Evolutionary conservation across 2,797 vertebrate genomes (phyloP), one percentile per base, ranked within the genome.

Genomic region (Cephalopachus bancanus): DNA sequence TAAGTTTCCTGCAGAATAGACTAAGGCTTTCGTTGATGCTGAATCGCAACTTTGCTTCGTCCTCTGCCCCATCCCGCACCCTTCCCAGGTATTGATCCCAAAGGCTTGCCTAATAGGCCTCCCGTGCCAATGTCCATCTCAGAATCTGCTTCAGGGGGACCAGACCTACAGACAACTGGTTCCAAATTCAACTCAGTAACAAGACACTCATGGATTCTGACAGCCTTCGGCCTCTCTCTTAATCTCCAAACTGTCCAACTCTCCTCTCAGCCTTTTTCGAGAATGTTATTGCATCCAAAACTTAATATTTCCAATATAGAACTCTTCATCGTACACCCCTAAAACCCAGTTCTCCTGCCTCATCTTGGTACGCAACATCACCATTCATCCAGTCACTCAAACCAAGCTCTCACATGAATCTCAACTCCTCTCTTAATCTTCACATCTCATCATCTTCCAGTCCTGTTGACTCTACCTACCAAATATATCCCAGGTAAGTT

Each of bases 201-300:
- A 0, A 7, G 59, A 0, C n/a, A 28, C 24, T 16, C 10, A 1
- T 10, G 1, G 55, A 5, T 16, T 2, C 8, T 3, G 8, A 10
- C 65, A 26, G 85, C 3, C 72, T 72, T 60, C 49, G 24, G 37
- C 4, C 0, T 71, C 17, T 28, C 64, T 24, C 14, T 37, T 10
- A 24, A 60, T 19, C 11, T 60, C 30, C 51, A 81, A 60, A 24
- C 30, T 6, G 15, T 9, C 19, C 51, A 15, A 20, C 15, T 37
- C 19, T 22, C 30, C 37, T 10, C 24, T 33, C 51, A 15, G 17
- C 0, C 3, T 24, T 24, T 49, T 81, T 87, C 37, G 57, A 89
- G 15, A 28, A 28, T 11, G 14, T 0, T 0, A 3, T 24, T 14
- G 0, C 49, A 33, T 19, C 76, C 16, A 37, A 20, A 44, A 74